A percentile compares a stretch with the other conserved stretches of the same genome.
Evolutionary conservation across 2,113 vertebrate species (phyloP).

Genomic region (Colius striatus): DNA sequence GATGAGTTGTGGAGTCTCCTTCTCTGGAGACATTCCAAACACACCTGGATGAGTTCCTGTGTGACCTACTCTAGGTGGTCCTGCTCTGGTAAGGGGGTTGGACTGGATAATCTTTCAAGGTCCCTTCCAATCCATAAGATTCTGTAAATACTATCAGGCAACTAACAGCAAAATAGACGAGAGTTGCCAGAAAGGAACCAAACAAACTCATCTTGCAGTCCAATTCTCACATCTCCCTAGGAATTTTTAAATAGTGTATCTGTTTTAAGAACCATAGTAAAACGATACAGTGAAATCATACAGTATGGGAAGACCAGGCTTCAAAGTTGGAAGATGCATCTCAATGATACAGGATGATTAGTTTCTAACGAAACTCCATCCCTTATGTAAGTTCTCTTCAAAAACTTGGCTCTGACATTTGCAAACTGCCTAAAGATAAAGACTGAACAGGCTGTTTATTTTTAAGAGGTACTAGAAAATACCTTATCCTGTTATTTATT

Average conservation of each 20-base stretch:
- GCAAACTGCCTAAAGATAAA: constrained; percentile 25
- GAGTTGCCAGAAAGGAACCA: not conserved
- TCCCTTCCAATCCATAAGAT: too few species aligned
- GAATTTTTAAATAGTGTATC: not conserved
- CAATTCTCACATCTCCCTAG: not conserved
- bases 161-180: not conserved
- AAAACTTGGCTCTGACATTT: constrained; percentile 20
- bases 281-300: not conserved
- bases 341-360: not conserved
- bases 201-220: not conserved
- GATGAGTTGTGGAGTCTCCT: too few species aligned
- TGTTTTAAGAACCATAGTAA: not conserved
- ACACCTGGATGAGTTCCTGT: too few species aligned
- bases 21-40: too few species aligned
- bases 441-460: constrained; percentile 15
- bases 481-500: constrained; percentile 34
- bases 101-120: too few species aligned
- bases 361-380: not conserved
- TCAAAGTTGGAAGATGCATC: not conserved
- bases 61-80: too few species aligned
- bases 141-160: not conserved
- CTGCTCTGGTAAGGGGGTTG: too few species aligned
- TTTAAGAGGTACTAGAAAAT: constrained; percentile 30
- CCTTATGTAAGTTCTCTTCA: not conserved
- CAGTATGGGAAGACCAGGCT: not conserved